phyloP scores from a whole-genome alignment of 2,113 vertebrate species.

The Dromas ardeola region DNA sequence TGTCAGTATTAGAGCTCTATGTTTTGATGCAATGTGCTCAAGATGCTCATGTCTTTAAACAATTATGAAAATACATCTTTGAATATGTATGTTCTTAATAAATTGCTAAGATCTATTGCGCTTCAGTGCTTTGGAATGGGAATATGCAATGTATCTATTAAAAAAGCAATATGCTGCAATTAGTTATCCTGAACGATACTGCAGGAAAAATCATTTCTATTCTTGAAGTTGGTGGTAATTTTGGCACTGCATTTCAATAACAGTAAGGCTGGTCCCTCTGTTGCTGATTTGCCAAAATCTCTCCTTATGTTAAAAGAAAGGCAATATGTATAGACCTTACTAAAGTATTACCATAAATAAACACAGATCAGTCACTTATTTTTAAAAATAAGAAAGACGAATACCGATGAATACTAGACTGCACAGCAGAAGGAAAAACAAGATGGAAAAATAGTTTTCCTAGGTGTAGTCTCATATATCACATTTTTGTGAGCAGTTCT shows the following conservation, averaged over 20 bases:
- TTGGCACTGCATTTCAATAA: constrained; percentile 17
- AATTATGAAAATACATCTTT: background rate
- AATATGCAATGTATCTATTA: background rate
- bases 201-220: constrained; percentile 25
- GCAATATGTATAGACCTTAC: background rate
- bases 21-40: background rate
- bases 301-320: constrained; percentile 10
- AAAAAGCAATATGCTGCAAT: background rate
- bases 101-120: background rate
- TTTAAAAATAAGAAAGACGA: background rate
- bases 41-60: background rate
- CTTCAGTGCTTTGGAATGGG: background rate
- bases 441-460: background rate
- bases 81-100: background rate
- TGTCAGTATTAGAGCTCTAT: background rate
- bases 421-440: background rate
- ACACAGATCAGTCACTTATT: background rate
- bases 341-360: constrained; percentile 25
- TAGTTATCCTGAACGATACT: background rate
- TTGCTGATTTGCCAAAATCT: constrained; percentile 32
- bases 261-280: constrained; percentile 15
- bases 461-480: background rate
- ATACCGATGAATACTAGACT: background rate
- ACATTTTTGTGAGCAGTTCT: background rate
- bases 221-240: constrained; percentile 12